phyloP scores from a whole-genome alignment of 2,113 vertebrate genomes.

The Alosa alosa region DNA sequence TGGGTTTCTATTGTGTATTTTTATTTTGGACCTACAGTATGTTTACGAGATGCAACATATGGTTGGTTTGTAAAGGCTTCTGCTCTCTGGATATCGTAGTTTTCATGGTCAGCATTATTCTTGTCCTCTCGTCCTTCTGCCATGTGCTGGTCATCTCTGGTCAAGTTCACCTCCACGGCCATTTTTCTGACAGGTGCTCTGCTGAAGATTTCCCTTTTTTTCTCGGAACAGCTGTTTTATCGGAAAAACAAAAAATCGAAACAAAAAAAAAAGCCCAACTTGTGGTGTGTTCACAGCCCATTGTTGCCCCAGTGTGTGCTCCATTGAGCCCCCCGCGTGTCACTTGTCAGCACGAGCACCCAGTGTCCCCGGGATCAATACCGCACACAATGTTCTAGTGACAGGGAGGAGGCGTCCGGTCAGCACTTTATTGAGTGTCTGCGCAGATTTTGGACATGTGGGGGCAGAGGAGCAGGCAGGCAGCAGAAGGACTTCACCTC shows the following conservation, averaged over 20 bases:
- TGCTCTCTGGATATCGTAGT: not conserved
- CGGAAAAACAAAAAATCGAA: slow-evolving; percentile 48
- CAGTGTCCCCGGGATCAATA: slow-evolving; percentile 70
- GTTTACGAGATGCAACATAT: not conserved
- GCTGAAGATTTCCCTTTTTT: slow-evolving; percentile 55
- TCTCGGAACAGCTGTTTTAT: slow-evolving; percentile 73
- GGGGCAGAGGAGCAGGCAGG: slow-evolving; percentile 67
- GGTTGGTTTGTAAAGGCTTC: not conserved
- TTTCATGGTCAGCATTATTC: slow-evolving; percentile 7
- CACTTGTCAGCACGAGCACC: not conserved
- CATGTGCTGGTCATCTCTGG: not conserved
- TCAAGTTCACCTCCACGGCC: slow-evolving; percentile 19
- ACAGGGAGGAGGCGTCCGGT: slow-evolving; percentile 61
- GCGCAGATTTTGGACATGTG: slow-evolving; percentile 70
- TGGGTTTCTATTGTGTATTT: no score
- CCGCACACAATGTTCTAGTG: slow-evolving; percentile 70
- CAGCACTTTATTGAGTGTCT: slow-evolving; percentile 63
- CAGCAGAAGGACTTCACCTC: slow-evolving; percentile 60
- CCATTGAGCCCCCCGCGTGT: slow-evolving; percentile 58
- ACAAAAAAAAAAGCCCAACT: slow-evolving; percentile 58
- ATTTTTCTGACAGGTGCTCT: slow-evolving; percentile 67
- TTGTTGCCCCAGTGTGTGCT: slow-evolving; percentile 52
- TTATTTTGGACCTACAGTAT: not conserved
- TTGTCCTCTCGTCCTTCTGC: slow-evolving; percentile 10
- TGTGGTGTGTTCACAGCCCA: not conserved